Evolutionary conservation across 2,888 invertebrate species (phyloP).

Genomic region (Folsomia candida): DNA sequence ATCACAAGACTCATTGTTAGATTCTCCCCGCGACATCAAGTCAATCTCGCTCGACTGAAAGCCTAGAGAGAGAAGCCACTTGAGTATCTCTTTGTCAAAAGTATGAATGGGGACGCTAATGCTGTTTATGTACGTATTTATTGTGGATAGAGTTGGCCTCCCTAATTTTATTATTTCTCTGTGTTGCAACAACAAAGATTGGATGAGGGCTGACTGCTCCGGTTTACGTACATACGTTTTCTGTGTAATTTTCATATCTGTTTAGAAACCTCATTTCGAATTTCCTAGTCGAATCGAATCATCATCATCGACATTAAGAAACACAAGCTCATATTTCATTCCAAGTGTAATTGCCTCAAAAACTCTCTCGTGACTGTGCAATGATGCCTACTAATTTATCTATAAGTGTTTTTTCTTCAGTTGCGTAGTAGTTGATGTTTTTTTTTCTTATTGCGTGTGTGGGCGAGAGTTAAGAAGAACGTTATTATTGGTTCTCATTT

Average conservation of each 20-base stretch:
- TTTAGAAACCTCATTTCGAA: no score
- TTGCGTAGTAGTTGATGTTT: not conserved
- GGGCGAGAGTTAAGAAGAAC: not conserved
- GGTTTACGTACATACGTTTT: no score
- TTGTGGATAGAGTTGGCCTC: no score
- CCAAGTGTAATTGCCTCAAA: not conserved
- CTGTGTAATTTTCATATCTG: no score
- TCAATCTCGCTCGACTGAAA: not conserved
- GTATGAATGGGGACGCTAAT: no score
- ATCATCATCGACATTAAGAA: not conserved
- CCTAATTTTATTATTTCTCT: no score
- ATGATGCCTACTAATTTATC: slow-evolving; percentile 17
- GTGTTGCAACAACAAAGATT: no score
- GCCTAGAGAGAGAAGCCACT: not conserved
- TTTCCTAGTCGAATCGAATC: not conserved
- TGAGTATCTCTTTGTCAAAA: not conserved
- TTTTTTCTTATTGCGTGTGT: not conserved
- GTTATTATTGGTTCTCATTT: slow-evolving; percentile 1
- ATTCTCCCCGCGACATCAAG: not conserved
- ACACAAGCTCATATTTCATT: no score
- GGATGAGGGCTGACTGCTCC: no score
- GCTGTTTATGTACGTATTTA: no score
- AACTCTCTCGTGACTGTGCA: not conserved
- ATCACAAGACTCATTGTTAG: not conserved
- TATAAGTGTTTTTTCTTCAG: not conserved